A percentile compares a stretch with the other conserved stretches of the same genome.
phyloP scores from a whole-genome alignment of 2,888 invertebrate genomes.

The Megaustenia siamemsis region DNA sequence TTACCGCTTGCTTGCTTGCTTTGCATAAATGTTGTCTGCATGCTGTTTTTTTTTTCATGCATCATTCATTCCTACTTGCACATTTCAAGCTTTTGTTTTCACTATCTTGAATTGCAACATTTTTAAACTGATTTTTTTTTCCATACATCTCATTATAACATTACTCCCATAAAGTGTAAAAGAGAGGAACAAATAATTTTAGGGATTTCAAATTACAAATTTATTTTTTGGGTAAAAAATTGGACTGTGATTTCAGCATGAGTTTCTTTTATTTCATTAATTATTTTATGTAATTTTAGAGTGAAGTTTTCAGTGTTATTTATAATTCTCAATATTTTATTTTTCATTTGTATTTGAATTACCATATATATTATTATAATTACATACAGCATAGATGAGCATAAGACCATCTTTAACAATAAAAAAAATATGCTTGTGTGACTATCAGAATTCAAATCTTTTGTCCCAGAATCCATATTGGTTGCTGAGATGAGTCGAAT shows the following conservation, averaged over 20 bases:
- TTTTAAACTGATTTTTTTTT: neutral
- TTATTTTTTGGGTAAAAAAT: too few species aligned
- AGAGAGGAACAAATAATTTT: too few species aligned
- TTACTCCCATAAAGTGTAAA: too few species aligned
- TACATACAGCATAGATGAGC: too few species aligned
- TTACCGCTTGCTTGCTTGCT: conserved; percentile 44
- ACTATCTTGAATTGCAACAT: neutral
- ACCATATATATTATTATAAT: too few species aligned
- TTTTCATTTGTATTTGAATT: too few species aligned
- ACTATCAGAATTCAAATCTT: neutral
- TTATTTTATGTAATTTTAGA: neutral
- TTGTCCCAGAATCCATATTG: neutral
- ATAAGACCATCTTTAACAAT: neutral
- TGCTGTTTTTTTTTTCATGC: neutral
- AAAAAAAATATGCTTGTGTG: neutral
- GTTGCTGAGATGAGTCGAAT: conserved; percentile 13
- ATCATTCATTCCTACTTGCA: neutral
- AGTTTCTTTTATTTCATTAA: neutral
- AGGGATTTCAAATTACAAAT: too few species aligned
- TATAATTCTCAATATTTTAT: too few species aligned
- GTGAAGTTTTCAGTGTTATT: neutral
- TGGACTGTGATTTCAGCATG: neutral
- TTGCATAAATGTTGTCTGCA: conserved; percentile 45
- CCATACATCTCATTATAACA: neutral
- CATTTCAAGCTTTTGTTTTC: neutral